Percentiles rank a stretch among this genome's conserved stretches.
These are phyloP conservation scores for Thymelicus sylvestris DNA, from an alignment of 2,888 invertebrate genomes.

Conservation along the genomic window DNA sequence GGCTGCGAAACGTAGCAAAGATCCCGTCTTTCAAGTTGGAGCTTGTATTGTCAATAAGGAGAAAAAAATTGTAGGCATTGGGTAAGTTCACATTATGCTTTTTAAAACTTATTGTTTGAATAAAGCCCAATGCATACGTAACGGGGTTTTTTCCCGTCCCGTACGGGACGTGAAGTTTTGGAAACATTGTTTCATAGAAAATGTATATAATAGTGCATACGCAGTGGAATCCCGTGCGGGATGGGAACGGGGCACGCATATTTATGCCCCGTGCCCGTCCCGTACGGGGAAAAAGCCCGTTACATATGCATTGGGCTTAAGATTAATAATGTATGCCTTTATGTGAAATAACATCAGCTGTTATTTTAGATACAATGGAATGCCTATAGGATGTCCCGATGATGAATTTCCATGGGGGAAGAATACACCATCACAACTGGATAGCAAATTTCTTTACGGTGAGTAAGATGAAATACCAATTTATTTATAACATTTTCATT, in stretches of 20 bases:
- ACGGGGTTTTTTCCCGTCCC: too few relatives aligned
- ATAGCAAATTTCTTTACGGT: conserved; percentile 95
- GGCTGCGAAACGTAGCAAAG: conserved; percentile 97
- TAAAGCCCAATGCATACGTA: too few relatives aligned
- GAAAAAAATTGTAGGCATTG: conserved; percentile 95
- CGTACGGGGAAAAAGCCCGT: too few relatives aligned
- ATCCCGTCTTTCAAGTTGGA: conserved; percentile 96
- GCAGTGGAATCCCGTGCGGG: too few relatives aligned
- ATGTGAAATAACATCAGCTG: neutral
- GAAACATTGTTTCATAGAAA: too few relatives aligned
- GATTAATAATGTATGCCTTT: neutral
- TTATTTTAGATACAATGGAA: conserved; percentile 93
- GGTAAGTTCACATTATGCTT: conserved; percentile 66
- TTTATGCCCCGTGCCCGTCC: too few relatives aligned
- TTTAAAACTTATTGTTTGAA: neutral
- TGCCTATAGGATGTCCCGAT: conserved; percentile 96
- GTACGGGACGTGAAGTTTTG: too few relatives aligned
- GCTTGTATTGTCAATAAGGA: conserved; percentile 96
- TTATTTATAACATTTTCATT: too few relatives aligned
- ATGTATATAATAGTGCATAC: too few relatives aligned
- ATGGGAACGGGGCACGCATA: too few relatives aligned
- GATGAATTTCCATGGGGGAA: conserved; percentile 96
- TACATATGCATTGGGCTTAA: too few relatives aligned
- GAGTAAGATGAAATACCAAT: conserved; percentile 48
- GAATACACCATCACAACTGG: conserved; percentile 81